Conservation (phyloP, 2,797 vertebrate genomes). For the Trematomus bernacchii region DNA sequence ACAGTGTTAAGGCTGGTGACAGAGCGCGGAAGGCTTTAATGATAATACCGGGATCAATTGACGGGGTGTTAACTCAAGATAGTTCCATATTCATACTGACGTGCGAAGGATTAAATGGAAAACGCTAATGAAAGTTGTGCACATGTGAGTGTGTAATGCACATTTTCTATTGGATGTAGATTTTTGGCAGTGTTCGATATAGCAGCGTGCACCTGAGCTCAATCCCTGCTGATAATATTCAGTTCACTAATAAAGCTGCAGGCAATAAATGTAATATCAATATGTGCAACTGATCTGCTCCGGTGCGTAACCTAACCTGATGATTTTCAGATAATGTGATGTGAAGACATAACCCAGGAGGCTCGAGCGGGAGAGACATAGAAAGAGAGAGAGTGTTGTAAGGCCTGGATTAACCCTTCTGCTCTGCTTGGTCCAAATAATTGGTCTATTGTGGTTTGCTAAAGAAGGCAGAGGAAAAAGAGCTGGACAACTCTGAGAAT, state of each 20-base stretch:
- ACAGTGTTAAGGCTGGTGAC: constrained; percentile 43
- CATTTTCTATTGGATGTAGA: constrained; percentile 6
- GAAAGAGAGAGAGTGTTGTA: constrained; percentile 14
- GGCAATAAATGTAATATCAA: constrained; percentile 75
- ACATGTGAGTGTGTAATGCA: background rate
- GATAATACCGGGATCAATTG: constrained; percentile 73
- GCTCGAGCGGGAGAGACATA: constrained; percentile 22
- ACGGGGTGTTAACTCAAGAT: constrained; percentile 44
- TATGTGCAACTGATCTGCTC: constrained; percentile 68
- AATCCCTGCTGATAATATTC: constrained; percentile 67
- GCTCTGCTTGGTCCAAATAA: constrained; percentile 72
- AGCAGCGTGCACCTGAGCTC: constrained; percentile 31
- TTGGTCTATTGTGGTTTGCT: constrained; percentile 65
- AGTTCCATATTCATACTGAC: constrained; percentile 44
- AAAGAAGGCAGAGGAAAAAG: constrained; percentile 41
- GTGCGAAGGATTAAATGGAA: constrained; percentile 43
- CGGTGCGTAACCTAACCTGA: constrained; percentile 52
- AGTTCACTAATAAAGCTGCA: constrained; percentile 70
- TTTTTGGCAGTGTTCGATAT: constrained; percentile 7
- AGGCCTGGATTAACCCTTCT: constrained; percentile 64
- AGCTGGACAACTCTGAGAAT: constrained; percentile 40
- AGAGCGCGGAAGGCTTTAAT: constrained; percentile 60
- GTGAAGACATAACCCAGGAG: constrained; percentile 65
- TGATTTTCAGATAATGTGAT: constrained; percentile 75
- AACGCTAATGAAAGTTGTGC: constrained; percentile 48